A percentile compares a stretch with the other conserved stretches of the same genome.
phyloP scores from a whole-genome alignment of 2,888 invertebrate species.

The Drosophila nigricruria region DNA sequence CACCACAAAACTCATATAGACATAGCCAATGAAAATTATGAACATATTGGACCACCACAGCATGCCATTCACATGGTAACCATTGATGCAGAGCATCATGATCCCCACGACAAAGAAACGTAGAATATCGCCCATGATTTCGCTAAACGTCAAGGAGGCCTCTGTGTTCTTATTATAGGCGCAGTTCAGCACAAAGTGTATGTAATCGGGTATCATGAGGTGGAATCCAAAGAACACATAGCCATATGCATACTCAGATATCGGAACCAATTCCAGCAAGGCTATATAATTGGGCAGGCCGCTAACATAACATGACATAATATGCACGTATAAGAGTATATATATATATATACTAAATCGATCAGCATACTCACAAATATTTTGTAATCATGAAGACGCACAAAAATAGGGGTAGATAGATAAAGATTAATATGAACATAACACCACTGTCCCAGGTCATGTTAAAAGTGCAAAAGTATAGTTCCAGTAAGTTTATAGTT shows the following conservation, averaged over 20 bases:
- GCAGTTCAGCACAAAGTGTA: slow-evolving; percentile 15
- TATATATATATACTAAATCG: background rate
- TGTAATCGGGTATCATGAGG: slow-evolving; percentile 28
- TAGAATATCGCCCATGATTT: slow-evolving; percentile 30
- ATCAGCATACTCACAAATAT: slow-evolving; percentile 42
- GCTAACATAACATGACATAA: slow-evolving; percentile 30
- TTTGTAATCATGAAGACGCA: slow-evolving; percentile 21
- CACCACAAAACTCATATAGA: slow-evolving; percentile 19
- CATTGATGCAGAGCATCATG: slow-evolving; percentile 33
- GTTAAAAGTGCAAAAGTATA: slow-evolving; percentile 21
- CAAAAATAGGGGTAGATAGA: background rate
- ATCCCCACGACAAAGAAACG: slow-evolving; percentile 35
- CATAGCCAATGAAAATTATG: slow-evolving; percentile 31
- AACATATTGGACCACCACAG: slow-evolving; percentile 47
- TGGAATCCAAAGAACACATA: slow-evolving; percentile 34
- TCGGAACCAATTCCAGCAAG: slow-evolving; percentile 46
- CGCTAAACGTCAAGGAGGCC: slow-evolving; percentile 25
- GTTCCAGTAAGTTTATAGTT: slow-evolving; percentile 22
- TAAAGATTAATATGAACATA: background rate
- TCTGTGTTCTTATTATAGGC: background rate
- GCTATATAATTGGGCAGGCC: slow-evolving; percentile 49
- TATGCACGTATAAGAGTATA: no score
- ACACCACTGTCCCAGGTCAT: slow-evolving; percentile 16
- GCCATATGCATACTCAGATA: slow-evolving; percentile 32
- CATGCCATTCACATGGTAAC: slow-evolving; percentile 30